These are phyloP conservation scores for Nebria ingens DNA, from an alignment of 1,140 invertebrate genomes.

Conservation along the genomic window DNA sequence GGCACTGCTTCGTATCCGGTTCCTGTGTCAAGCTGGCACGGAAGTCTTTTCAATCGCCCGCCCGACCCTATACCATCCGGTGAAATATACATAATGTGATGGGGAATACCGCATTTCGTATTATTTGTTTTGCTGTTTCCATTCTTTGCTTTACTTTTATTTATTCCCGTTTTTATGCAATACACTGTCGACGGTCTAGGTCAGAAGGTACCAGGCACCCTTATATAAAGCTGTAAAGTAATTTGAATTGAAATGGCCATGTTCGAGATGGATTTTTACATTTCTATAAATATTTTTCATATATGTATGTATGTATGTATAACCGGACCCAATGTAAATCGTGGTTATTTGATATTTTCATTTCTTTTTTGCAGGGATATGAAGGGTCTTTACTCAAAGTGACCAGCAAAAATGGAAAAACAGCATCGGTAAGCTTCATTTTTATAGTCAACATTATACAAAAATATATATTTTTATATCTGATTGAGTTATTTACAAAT, in stretches of 20 bases:
- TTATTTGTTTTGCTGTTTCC: constrained; percentile 7
- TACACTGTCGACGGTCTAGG: no score
- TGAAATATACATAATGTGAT: background rate
- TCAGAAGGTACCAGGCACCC: background rate
- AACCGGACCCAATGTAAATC: no score
- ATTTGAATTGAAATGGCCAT: constrained; percentile 4
- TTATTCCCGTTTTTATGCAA: no score
- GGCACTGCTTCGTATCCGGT: background rate
- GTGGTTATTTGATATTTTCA: no score
- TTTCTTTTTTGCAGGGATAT: constrained; percentile 72
- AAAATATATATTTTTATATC: no score
- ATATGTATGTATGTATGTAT: no score
- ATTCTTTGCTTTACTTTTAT: background rate
- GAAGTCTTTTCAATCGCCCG: background rate
- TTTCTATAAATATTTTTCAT: no score
- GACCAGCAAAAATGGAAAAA: constrained; percentile 99
- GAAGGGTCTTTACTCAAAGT: constrained; percentile 98
- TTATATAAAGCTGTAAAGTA: background rate
- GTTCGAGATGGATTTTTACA: no score
- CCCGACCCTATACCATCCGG: background rate
- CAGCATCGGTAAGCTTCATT: constrained; percentile 98
- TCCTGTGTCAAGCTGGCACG: background rate
- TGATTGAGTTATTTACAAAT: no score
- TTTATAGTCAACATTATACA: no score
- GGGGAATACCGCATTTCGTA: background rate